Evolutionary conservation across 2,113 vertebrate genomes (phyloP).

Genomic region (Melanotaenia duboulayi): DNA sequence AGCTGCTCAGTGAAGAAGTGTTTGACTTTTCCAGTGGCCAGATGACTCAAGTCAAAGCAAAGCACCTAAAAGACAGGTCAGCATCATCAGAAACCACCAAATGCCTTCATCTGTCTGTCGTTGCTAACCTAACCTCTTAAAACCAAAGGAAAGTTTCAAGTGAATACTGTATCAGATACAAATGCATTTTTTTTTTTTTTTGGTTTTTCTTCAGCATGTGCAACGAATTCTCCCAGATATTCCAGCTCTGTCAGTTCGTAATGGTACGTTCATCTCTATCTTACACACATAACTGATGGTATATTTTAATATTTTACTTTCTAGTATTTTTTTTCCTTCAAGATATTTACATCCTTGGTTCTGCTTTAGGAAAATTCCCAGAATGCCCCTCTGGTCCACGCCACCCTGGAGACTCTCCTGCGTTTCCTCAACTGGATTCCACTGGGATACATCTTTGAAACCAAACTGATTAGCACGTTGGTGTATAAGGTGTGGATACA

Average conservation of each 20-base stretch:
- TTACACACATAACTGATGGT: background rate
- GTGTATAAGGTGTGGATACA: conserved; percentile 92
- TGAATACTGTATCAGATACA: background rate
- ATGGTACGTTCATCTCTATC: conserved; percentile 86
- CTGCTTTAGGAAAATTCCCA: conserved; percentile 95
- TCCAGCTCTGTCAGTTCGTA: conserved; percentile 99
- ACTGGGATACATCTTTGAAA: conserved; percentile 99
- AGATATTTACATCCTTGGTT: conserved; percentile 26
- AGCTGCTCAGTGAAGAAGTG: conserved; percentile 97
- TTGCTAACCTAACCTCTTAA: background rate
- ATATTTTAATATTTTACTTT: background rate
- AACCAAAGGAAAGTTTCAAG: background rate
- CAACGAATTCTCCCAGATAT: conserved; percentile 99
- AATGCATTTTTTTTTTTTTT: background rate
- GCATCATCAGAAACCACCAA: conserved; percentile 28
- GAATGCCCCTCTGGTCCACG: conserved; percentile 97
- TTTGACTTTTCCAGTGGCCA: conserved; percentile 99
- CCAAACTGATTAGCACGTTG: conserved; percentile 98
- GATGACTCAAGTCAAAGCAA: conserved; percentile 98
- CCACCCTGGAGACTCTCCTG: conserved; percentile 95
- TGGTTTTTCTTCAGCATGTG: conserved; percentile 89
- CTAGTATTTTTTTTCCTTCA: fast-evolving
- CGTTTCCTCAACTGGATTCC: conserved; percentile 99
- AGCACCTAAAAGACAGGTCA: conserved; percentile 99
- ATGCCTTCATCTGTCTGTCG: background rate